These are phyloP conservation scores for Cyphomyrus discorhynchus DNA, from an alignment of 2,113 vertebrate genomes.

Conservation along the genomic window DNA sequence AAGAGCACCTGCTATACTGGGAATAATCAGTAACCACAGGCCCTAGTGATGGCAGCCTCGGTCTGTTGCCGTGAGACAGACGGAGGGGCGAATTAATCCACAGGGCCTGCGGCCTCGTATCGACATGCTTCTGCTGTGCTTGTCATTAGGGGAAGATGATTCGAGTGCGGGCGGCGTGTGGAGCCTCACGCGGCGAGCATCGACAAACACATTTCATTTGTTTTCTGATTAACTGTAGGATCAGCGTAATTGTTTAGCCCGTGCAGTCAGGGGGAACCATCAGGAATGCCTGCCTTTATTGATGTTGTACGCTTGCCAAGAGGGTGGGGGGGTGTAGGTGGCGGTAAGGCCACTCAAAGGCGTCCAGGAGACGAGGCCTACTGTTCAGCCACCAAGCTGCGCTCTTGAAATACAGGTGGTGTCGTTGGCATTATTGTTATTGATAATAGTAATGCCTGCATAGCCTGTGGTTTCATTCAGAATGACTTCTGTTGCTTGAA, in stretches of 20 bases:
- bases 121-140: conserved; percentile 34
- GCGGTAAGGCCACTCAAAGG: not conserved
- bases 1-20: conserved; percentile 18
- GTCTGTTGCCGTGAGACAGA: conserved; percentile 26
- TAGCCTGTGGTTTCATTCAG: not conserved
- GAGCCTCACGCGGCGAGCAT: not conserved
- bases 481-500: not conserved
- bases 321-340: not conserved
- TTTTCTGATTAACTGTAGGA: conserved; percentile 23
- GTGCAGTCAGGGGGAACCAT: conserved; percentile 18
- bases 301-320: not conserved
- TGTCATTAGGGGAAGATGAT: conserved; percentile 35
- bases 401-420: not conserved
- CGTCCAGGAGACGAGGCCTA: not conserved
- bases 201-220: conserved; percentile 31
- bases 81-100: conserved; percentile 40
- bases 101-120: conserved; percentile 32
- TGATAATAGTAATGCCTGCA: not conserved
- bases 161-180: conserved; percentile 17
- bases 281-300: conserved; percentile 7
- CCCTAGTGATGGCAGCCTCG: conserved; percentile 22
- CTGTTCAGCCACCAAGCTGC: not conserved
- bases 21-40: conserved; percentile 28
- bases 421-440: not conserved
- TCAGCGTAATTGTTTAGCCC: conserved; percentile 21